Conservation (phyloP, 2,797 vertebrate species). For the Muscicapa striata region DNA sequence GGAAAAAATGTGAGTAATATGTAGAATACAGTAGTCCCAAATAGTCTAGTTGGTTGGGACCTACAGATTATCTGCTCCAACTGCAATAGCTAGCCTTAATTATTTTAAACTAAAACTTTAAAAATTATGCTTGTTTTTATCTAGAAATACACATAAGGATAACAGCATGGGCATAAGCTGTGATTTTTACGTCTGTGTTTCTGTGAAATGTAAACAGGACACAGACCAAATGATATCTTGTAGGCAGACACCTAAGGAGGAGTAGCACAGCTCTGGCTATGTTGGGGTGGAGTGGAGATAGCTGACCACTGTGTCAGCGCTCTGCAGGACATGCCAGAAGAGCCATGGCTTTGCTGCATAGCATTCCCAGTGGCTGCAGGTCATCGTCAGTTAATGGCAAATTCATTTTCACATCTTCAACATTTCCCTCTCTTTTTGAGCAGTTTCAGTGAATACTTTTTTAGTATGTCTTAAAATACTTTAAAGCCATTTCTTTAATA, state of each 20-base stretch:
- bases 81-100: not conserved
- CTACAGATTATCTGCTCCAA: not conserved
- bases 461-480: not conserved
- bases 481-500: not conserved
- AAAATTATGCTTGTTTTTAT: not conserved
- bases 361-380: not conserved
- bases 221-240: not conserved
- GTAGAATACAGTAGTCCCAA: not conserved
- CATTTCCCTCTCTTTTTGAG: not conserved
- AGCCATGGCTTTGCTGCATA: not conserved
- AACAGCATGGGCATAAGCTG: not conserved
- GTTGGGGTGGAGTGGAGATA: not conserved
- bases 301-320: rapidly evolving
- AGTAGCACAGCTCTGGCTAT: not conserved
- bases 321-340: not conserved
- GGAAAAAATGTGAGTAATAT: not conserved
- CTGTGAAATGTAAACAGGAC: not conserved
- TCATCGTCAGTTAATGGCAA: not conserved
- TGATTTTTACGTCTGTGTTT: not conserved
- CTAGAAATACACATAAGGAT: too few species aligned
- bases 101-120: not conserved
- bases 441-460: not conserved
- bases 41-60: not conserved
- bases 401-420: not conserved
- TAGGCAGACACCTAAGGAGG: not conserved